phyloP scores from a whole-genome alignment of 2,113 vertebrate genomes.

The Leucoraja erinaceus region DNA sequence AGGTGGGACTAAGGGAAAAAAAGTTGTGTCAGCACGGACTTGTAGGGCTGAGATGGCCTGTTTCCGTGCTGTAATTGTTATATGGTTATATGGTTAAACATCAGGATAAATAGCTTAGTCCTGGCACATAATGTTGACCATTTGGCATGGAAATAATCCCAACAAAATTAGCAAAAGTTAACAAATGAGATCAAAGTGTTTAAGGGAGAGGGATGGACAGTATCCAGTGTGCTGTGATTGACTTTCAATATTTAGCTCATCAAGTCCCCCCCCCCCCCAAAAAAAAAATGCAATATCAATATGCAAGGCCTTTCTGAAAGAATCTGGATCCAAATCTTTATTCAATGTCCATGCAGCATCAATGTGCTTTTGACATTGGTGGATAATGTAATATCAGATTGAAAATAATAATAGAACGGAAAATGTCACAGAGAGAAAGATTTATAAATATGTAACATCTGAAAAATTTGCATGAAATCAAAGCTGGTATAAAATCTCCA shows the following conservation, averaged over 20 bases:
- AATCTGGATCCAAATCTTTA: neutral
- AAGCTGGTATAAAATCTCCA: conserved; percentile 12
- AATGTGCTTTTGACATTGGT: conserved; percentile 14
- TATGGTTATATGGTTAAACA: no score
- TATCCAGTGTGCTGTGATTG: neutral
- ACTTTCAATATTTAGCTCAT: conserved; percentile 8
- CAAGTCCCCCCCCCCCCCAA: no score
- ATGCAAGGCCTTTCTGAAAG: neutral
- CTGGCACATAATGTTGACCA: neutral
- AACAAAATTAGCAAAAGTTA: neutral
- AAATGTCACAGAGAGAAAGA: conserved; percentile 11
- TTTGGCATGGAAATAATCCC: neutral
- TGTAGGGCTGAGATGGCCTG: no score
- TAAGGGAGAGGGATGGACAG: neutral
- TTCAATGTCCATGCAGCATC: conserved; percentile 14
- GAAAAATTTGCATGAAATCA: conserved; percentile 30
- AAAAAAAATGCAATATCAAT: neutral
- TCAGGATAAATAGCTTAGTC: neutral
- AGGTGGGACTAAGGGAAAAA: no score
- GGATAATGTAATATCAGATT: neutral
- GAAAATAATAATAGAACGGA: neutral
- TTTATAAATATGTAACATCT: conserved; percentile 27
- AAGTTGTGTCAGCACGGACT: no score
- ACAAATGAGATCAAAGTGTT: neutral
- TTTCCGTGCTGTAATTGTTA: no score